Conservation (phyloP, 2,797 vertebrate genomes). For the Euphonia xanthogaster region DNA sequence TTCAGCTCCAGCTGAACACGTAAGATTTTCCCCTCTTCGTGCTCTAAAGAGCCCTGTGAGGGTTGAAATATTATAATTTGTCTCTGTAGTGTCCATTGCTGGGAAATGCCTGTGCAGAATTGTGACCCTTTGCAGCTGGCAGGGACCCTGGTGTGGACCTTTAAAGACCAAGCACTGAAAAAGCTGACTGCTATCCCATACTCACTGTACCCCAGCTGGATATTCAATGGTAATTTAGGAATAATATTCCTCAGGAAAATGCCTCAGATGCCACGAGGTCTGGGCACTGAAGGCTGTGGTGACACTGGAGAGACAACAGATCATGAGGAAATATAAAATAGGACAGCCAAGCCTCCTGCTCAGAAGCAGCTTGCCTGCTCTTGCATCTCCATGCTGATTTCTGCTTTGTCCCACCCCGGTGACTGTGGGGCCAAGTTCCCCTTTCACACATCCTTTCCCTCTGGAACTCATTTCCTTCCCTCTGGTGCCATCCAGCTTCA, state of each 20-base stretch:
- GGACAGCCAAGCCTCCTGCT: not conserved
- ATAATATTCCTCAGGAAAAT: not conserved
- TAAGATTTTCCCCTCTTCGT: constrained; percentile 89
- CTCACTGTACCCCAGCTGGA: not conserved
- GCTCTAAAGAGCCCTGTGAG: constrained; percentile 84
- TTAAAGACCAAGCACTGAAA: not conserved
- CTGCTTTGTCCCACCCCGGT: not conserved
- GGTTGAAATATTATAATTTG: not conserved
- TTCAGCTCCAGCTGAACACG: constrained; percentile 86
- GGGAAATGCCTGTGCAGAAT: not conserved
- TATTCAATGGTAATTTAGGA: not conserved
- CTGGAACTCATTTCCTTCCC: not conserved
- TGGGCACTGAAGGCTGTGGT: not conserved
- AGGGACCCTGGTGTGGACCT: not conserved
- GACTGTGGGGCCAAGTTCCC: not conserved
- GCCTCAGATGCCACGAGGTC: not conserved
- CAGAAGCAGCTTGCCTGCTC: not conserved
- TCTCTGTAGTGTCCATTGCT: not conserved
- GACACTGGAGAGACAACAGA: not conserved
- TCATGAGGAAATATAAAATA: not conserved
- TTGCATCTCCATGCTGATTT: not conserved
- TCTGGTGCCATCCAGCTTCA: not conserved
- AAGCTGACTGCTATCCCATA: not conserved
- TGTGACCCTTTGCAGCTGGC: not conserved
- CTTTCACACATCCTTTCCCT: not conserved